Evolutionary conservation across 2,797 vertebrate genomes (phyloP).

Genomic region (Hyperoplus immaculatus): DNA sequence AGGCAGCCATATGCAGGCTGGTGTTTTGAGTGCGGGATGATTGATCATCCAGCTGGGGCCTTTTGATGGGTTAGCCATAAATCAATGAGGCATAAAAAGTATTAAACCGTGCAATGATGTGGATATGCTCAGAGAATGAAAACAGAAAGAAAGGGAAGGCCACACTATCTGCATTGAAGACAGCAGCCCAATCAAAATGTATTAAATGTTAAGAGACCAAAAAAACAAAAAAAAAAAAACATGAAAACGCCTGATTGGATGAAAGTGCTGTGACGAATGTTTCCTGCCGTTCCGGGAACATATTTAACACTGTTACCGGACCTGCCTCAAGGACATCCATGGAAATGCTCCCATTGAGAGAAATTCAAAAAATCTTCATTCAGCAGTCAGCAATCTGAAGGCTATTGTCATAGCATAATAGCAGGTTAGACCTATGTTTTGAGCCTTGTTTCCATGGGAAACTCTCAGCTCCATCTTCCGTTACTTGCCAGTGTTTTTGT

Average conservation of each 20-base stretch:
- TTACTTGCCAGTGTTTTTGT: constrained; percentile 34
- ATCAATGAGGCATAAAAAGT: constrained; percentile 69
- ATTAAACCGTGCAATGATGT: constrained; percentile 54
- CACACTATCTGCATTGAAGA: constrained; percentile 22
- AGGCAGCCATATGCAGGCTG: constrained; percentile 25
- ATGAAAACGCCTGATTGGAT: constrained; percentile 42
- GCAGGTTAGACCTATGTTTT: constrained; percentile 49
- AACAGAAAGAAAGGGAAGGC: constrained; percentile 44
- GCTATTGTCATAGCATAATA: constrained; percentile 53
- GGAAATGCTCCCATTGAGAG: constrained; percentile 51
- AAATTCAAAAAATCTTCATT: constrained; percentile 32
- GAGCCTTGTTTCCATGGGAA: constrained; percentile 77
- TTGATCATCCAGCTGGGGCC: constrained; percentile 64
- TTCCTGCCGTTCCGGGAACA: constrained; percentile 46
- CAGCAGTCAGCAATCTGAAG: constrained; percentile 21
- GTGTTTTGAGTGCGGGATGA: constrained; percentile 53
- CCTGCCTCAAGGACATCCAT: constrained; percentile 59
- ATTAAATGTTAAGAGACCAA: constrained; percentile 15
- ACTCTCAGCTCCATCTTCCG: constrained; percentile 48
- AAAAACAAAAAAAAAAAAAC: not conserved
- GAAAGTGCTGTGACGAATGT: constrained; percentile 49
- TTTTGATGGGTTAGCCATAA: constrained; percentile 63
- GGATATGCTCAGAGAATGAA: constrained; percentile 43
- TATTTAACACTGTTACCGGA: constrained; percentile 49
- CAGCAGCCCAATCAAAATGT: constrained; percentile 36